Conservation (phyloP, 2,888 invertebrate species). For the Schrankia costaestrigalis region DNA sequence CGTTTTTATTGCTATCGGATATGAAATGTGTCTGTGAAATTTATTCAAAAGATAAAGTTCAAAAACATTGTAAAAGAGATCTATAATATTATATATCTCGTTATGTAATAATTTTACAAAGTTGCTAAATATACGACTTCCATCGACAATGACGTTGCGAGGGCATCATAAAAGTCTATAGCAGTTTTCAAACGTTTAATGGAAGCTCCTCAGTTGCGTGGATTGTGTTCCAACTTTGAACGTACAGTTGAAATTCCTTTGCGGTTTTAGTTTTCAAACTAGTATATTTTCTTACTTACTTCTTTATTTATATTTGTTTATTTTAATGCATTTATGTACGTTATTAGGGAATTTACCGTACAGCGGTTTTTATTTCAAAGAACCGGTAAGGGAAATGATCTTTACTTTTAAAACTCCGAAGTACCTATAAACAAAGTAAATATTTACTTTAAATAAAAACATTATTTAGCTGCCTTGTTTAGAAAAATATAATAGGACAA, state of each 20-base stretch:
- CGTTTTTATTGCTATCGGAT: slow-evolving; percentile 1
- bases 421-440: no score
- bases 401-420: no score
- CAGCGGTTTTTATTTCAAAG: slow-evolving; percentile 4
- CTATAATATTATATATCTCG: slow-evolving; percentile 25
- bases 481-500: no score
- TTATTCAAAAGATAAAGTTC: slow-evolving; percentile 4
- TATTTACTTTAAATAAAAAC: no score
- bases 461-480: no score
- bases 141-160: slow-evolving; percentile 40
- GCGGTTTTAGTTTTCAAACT: slow-evolving; percentile 26
- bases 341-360: slow-evolving; percentile 12
- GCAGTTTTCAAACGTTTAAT: slow-evolving; percentile 47
- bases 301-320: slow-evolving; percentile 14
- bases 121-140: slow-evolving; percentile 45
- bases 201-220: slow-evolving; percentile 35
- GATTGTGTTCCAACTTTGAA: slow-evolving; percentile 39
- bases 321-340: slow-evolving; percentile 7
- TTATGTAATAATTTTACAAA: slow-evolving; percentile 44
- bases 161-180: slow-evolving; percentile 51
- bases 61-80: slow-evolving; percentile 21
- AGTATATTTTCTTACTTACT: slow-evolving; percentile 16
- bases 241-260: slow-evolving; percentile 31
- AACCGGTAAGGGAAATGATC: slow-evolving; percentile 1
- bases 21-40: slow-evolving; percentile 1